Evolutionary conservation across 1,140 invertebrate species (phyloP).

Genomic region (Lasaia peninsularis): DNA sequence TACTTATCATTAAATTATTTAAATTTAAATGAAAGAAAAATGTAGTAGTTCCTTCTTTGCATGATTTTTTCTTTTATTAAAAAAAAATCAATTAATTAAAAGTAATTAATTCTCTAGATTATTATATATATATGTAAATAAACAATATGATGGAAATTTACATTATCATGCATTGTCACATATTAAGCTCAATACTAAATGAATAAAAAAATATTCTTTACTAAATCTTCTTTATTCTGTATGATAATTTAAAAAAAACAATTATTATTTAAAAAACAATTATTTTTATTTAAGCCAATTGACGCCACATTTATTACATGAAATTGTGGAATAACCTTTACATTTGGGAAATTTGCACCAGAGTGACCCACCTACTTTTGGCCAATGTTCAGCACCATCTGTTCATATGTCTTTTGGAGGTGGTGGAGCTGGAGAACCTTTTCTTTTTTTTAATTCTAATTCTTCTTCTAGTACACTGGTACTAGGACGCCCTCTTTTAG

Average conservation of each 20-base stretch:
- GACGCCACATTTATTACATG: conserved; percentile 35
- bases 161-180: conserved; percentile 31
- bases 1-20: too few relatives aligned
- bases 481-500: conserved; percentile 49
- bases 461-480: conserved; percentile 33
- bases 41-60: too few relatives aligned
- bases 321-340: conserved; percentile 40
- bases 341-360: conserved; percentile 38
- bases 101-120: too few relatives aligned
- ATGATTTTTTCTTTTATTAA: too few relatives aligned
- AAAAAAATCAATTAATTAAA: too few relatives aligned
- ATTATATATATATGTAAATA: too few relatives aligned
- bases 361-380: conserved; percentile 36
- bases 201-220: conserved; percentile 36
- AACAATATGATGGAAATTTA: conserved; percentile 41
- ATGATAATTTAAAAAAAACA: conserved; percentile 41
- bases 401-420: conserved; percentile 39
- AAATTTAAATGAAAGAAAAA: too few relatives aligned
- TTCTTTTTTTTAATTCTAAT: conserved; percentile 37
- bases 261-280: conserved; percentile 40
- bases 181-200: conserved; percentile 40
- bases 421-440: conserved; percentile 34
- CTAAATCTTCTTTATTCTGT: conserved; percentile 37
- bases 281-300: conserved; percentile 38
- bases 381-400: conserved; percentile 46